phyloP scores from a whole-genome alignment of 1,140 invertebrate species.

The Tetraneura akinire region DNA sequence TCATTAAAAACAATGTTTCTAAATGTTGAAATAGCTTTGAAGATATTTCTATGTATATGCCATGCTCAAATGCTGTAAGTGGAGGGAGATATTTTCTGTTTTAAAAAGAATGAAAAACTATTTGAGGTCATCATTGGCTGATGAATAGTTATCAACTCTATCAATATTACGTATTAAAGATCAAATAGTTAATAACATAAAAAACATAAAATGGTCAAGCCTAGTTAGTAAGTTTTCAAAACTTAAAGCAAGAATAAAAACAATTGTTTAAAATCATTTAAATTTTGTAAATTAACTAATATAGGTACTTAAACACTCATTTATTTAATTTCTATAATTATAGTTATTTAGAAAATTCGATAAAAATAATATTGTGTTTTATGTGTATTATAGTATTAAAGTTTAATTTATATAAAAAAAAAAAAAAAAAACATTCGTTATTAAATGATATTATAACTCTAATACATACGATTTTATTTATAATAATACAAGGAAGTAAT shows the following conservation, averaged over 20 bases:
- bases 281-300: too few species aligned
- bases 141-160: not conserved
- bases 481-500: too few species aligned
- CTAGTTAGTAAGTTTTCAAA: not conserved
- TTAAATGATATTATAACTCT: too few species aligned
- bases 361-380: too few species aligned
- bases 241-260: constrained; percentile 14
- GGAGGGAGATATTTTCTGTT: constrained; percentile 8
- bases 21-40: constrained; percentile 14
- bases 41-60: not conserved
- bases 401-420: too few species aligned
- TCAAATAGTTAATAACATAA: not conserved
- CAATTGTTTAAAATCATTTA: too few species aligned
- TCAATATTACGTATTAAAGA: not conserved
- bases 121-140: not conserved
- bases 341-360: too few species aligned
- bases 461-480: too few species aligned
- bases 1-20: not conserved
- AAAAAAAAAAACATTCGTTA: too few species aligned
- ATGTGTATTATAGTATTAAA: too few species aligned
- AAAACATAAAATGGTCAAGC: not conserved
- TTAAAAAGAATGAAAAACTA: constrained; percentile 4
- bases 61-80: constrained; percentile 1
- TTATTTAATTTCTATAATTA: too few species aligned
- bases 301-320: too few species aligned